phyloP scores from a whole-genome alignment of 1,140 invertebrate genomes.

The Caenorhabditis tropicalis region DNA sequence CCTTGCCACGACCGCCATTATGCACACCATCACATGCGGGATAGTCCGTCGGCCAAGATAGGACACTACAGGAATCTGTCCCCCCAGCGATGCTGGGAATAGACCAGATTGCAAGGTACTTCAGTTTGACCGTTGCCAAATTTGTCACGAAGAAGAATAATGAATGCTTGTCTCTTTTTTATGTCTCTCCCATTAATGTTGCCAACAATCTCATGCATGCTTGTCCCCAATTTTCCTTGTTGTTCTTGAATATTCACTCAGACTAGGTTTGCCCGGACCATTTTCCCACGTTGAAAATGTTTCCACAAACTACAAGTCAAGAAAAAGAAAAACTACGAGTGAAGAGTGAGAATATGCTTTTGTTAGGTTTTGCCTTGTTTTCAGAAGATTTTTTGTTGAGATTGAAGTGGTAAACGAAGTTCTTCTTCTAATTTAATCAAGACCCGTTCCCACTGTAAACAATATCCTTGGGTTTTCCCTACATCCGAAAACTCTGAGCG shows the following conservation, averaged over 20 bases:
- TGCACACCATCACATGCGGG: constrained; percentile 39
- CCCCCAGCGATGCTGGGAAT: constrained; percentile 66
- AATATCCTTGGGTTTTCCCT: not conserved
- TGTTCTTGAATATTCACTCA: not conserved
- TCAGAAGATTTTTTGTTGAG: not conserved
- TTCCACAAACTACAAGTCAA: not conserved
- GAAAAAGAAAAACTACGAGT: not conserved
- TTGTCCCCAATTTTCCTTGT: not conserved
- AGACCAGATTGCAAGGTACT: constrained; percentile 71
- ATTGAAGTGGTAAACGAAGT: not conserved
- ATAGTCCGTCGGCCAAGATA: constrained; percentile 44
- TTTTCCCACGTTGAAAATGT: not conserved
- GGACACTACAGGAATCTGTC: not conserved
- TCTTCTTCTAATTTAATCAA: not conserved
- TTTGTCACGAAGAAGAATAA: not conserved
- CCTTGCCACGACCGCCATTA: not conserved
- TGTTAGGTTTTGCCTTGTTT: too few relatives aligned
- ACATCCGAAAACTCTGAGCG: not conserved
- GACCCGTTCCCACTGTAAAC: not conserved
- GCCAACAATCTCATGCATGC: not conserved
- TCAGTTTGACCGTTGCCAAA: constrained; percentile 22
- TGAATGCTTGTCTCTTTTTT: not conserved
- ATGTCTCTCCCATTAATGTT: not conserved
- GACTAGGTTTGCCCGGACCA: not conserved
- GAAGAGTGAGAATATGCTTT: too few relatives aligned